Conservation (phyloP, 2,888 invertebrate genomes). For the Pharmacophagus antenor region DNA sequence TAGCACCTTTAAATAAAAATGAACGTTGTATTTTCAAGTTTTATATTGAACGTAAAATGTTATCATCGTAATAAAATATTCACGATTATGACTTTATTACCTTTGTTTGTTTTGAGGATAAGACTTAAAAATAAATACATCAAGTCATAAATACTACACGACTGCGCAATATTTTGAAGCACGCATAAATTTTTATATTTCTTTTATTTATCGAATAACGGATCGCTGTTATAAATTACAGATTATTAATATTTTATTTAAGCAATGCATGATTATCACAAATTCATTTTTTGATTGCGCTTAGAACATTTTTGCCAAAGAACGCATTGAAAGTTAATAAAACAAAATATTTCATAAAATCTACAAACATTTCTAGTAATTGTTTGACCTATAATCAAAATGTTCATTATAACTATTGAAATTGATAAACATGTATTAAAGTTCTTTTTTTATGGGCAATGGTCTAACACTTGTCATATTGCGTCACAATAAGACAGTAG, state of each 20-base stretch:
- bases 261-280: not conserved
- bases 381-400: too few species aligned
- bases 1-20: conserved; percentile 43
- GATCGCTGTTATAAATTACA: not conserved
- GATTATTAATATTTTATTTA: not conserved
- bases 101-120: conserved; percentile 1
- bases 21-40: conserved; percentile 32
- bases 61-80: conserved; percentile 4
- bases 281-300: too few species aligned
- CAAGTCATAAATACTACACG: conserved; percentile 1
- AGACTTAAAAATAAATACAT: conserved; percentile 2
- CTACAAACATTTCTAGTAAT: too few species aligned
- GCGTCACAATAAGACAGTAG: too few species aligned
- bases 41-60: not conserved
- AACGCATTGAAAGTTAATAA: too few species aligned
- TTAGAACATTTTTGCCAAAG: too few species aligned
- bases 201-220: not conserved
- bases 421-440: too few species aligned
- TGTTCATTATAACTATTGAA: too few species aligned
- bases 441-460: too few species aligned
- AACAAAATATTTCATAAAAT: too few species aligned
- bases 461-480: too few species aligned
- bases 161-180: not conserved
- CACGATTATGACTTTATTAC: conserved; percentile 9
- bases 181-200: not conserved